Base-by-base conservation (phyloP, 2,113 vertebrate genomes). In the Callionymus lyra region DNA sequence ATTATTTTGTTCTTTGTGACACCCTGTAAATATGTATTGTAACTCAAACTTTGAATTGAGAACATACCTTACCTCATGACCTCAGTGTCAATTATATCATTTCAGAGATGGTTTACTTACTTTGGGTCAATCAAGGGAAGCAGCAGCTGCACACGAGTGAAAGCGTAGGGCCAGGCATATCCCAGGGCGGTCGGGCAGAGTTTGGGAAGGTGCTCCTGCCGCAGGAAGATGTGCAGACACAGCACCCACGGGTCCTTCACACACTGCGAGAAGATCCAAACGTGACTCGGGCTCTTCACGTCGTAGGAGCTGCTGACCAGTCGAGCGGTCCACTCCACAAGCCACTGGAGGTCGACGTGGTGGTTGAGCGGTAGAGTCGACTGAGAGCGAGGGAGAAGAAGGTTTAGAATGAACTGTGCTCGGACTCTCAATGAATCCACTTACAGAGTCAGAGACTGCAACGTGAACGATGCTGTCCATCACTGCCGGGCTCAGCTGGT, bases 211-310 rank as follows among this genome's bases (percentile, higher is more conserved):
- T 98, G 91, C 67, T 98, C 95, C 63, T 95, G 94, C 6, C 91
- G 85, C 38, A 99, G 85, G 66, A 99, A 97, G 68, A 92, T 97
- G 84, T 97, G 94, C 13, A 99, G 91, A 65, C 94, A 98, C 38
- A 99, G 90, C 61, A 97, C 89, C 94, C 95, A 98, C 0, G 94
- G 95, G 73, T 99, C 94, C 75, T 93, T 95, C 53, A 97, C 80
- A 0, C 94, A 96, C 70, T 96, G 95, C 43, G 94, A 90, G 13
- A 97, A 98, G 77, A 98, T 97, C 95, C 95, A 99, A 38, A 99
- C 92, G 2, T 99, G 94, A 56, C 93, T 97, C 36, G 95, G 92
- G 62, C 94, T 98, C 85, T 92, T 94, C 44, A 98, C 93, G 11
- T 99, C 95, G 0, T 97, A 98, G 48, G 92, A 88, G 65, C 95